phyloP scores from a whole-genome alignment of 2,113 vertebrate genomes.

The Zosterops pallidus region DNA sequence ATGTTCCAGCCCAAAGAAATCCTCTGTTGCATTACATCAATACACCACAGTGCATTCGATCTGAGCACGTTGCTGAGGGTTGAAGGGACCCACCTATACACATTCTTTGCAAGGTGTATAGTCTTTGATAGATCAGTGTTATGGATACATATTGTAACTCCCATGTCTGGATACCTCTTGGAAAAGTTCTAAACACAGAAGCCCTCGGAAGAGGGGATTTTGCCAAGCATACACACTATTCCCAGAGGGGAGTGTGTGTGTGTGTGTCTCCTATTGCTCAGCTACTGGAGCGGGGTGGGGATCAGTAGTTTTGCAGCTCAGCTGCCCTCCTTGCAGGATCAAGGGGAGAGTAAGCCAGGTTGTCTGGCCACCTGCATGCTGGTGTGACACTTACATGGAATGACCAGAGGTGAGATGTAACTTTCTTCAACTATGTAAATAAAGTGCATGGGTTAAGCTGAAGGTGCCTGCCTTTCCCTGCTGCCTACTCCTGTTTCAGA shows the following conservation, averaged over 20 bases:
- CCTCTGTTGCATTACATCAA: background rate
- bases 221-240: accelerated
- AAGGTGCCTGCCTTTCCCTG: background rate
- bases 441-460: background rate
- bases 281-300: background rate
- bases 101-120: background rate
- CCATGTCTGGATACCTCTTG: background rate
- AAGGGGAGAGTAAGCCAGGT: background rate
- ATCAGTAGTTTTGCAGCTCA: background rate
- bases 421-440: background rate
- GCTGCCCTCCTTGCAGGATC: background rate
- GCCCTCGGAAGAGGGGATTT: background rate
- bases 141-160: background rate
- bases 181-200: background rate
- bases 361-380: accelerated
- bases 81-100: background rate
- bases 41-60: background rate
- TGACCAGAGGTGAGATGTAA: accelerated
- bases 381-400: accelerated
- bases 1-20: background rate
- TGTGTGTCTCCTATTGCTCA: background rate
- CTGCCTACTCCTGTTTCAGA: background rate
- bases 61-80: background rate
- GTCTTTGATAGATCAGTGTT: background rate
- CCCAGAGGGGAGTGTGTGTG: background rate